These are phyloP conservation scores for Noctuana brunneofusca DNA, from an alignment of 2,888 invertebrate genomes.

Conservation along the genomic window DNA sequence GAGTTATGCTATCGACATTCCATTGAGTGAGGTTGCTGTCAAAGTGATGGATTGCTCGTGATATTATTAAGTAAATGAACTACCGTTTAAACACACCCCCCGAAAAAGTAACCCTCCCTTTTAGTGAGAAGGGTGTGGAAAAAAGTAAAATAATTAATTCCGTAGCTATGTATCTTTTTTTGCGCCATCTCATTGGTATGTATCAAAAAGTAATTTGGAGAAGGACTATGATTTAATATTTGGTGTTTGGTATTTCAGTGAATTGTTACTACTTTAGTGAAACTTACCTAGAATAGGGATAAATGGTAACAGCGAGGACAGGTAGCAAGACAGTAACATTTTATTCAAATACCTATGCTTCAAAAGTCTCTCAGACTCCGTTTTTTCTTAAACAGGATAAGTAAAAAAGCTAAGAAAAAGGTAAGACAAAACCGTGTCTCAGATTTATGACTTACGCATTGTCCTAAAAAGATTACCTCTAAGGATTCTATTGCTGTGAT, in stretches of 20 bases:
- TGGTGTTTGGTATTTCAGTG: too few relatives aligned
- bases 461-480: conserved; percentile 23
- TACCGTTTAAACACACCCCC: conserved; percentile 55
- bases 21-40: conserved; percentile 61
- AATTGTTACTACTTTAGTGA: too few relatives aligned
- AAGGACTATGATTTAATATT: too few relatives aligned
- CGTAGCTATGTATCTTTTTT: not conserved
- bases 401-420: too few relatives aligned
- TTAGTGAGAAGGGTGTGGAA: conserved; percentile 29
- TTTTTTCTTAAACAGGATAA: too few relatives aligned
- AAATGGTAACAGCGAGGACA: too few relatives aligned
- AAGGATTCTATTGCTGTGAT: conserved; percentile 15
- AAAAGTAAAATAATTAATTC: conserved; percentile 23
- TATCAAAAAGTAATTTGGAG: not conserved
- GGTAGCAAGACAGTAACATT: too few relatives aligned
- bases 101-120: conserved; percentile 19
- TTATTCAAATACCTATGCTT: too few relatives aligned
- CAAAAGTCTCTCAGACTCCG: too few relatives aligned
- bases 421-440: too few relatives aligned
- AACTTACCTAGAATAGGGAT: too few relatives aligned
- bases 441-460: not conserved
- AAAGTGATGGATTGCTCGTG: conserved; percentile 67
- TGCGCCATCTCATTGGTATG: conserved; percentile 4
- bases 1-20: conserved; percentile 58
- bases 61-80: conserved; percentile 75